Conservation (phyloP, 2,113 vertebrate species). For the Crocuta crocuta region DNA sequence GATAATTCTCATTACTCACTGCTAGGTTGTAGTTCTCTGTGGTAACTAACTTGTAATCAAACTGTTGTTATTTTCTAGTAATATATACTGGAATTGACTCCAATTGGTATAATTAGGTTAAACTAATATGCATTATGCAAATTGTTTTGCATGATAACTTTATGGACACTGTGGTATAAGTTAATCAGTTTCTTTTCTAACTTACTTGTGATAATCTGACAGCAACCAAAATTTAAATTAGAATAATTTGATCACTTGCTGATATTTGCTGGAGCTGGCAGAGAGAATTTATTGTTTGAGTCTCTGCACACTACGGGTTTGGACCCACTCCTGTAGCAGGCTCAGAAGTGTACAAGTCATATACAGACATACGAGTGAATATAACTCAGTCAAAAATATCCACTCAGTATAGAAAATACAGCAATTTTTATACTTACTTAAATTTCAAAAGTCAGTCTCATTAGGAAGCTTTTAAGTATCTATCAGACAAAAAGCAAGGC, state of each 20-base stretch:
- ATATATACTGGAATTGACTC: neutral
- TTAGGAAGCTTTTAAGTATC: neutral
- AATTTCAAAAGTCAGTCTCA: neutral
- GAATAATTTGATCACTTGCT: constrained; percentile 9
- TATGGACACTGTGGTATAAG: neutral
- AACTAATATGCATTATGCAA: neutral
- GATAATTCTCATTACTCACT: neutral
- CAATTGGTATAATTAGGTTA: neutral
- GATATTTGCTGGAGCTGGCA: neutral
- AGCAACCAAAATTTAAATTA: constrained; percentile 20
- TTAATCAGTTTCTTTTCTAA: neutral
- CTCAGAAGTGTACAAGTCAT: neutral
- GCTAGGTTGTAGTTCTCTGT: neutral
- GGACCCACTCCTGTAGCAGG: neutral
- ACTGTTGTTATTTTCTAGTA: neutral
- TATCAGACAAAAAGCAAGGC: neutral
- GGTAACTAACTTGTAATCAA: neutral
- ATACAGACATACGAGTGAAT: neutral
- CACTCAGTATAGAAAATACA: neutral
- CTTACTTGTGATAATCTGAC: neutral
- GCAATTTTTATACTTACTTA: neutral
- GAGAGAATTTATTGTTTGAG: neutral
- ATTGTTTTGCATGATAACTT: neutral
- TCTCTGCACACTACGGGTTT: neutral
- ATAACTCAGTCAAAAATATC: neutral